A percentile compares a stretch with the other conserved stretches of the same genome.
Evolutionary conservation across 2,797 vertebrate genomes (phyloP).

Genomic region (Syngnathus acus): DNA sequence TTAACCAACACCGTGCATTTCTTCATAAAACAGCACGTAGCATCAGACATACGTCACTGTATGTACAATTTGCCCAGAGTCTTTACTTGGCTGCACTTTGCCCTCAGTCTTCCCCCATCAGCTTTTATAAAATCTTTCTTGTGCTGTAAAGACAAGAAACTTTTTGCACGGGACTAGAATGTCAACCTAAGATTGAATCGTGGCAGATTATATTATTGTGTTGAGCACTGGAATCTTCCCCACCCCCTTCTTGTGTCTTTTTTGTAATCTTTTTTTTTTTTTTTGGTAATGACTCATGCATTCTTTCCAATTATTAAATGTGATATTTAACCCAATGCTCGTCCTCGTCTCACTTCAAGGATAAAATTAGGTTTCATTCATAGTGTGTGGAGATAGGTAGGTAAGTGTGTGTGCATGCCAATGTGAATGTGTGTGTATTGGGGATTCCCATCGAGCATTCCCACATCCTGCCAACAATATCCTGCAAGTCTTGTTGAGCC

Average conservation of each 20-base stretch:
- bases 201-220: conserved; percentile 45
- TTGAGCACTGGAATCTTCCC: conserved; percentile 50
- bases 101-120: neutral
- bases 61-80: neutral
- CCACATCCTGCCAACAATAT: conserved; percentile 71
- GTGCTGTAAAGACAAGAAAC: conserved; percentile 10
- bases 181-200: conserved; percentile 36
- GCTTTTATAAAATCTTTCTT: neutral
- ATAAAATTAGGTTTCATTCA: neutral
- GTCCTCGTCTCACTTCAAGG: conserved; percentile 16
- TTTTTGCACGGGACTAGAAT: conserved; percentile 41
- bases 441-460: conserved; percentile 65
- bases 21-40: neutral
- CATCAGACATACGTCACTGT: neutral
- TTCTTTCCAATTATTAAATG: conserved; percentile 66
- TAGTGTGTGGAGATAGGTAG: conserved; percentile 4
- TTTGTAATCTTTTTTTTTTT: conserved; percentile 65
- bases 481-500: conserved; percentile 67
- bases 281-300: conserved; percentile 56
- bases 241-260: conserved; percentile 56
- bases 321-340: conserved; percentile 55
- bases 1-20: conserved; percentile 30
- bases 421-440: conserved; percentile 43
- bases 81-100: neutral
- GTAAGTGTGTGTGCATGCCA: conserved; percentile 6